Evolutionary conservation across 1,140 invertebrate species (phyloP).

Genomic region (Rhopalosiphum maidis): DNA sequence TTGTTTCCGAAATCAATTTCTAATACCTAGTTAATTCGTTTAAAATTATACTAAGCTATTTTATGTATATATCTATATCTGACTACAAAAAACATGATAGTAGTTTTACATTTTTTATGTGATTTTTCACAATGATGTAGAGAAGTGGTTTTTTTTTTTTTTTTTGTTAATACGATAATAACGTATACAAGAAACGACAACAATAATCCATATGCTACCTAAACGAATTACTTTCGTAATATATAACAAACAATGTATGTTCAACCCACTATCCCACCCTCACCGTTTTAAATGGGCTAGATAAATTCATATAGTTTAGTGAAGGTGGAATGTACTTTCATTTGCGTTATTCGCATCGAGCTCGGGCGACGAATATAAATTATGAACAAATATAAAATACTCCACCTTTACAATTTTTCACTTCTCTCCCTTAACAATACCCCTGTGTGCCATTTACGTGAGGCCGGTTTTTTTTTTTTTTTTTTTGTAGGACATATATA

Average conservation of each 20-base stretch:
- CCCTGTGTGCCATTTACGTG: conserved; percentile 13
- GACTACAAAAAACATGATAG: background rate
- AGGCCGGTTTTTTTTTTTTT: background rate
- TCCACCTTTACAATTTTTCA: background rate
- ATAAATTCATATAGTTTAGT: conserved; percentile 11
- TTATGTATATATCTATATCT: background rate
- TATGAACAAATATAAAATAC: conserved; percentile 35
- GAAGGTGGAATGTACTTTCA: background rate
- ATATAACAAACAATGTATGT: background rate
- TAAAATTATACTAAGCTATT: background rate
- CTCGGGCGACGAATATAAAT: conserved; percentile 8
- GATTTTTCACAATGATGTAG: background rate
- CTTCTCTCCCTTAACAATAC: conserved; percentile 33
- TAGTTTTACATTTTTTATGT: background rate
- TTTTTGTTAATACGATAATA: background rate
- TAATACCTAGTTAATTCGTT: background rate
- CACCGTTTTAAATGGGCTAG: background rate
- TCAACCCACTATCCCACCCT: background rate
- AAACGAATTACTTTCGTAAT: background rate
- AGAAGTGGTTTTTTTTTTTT: background rate
- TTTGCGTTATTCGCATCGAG: background rate
- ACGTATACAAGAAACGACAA: background rate
- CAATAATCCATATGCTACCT: background rate
- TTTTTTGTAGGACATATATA: conserved; percentile 20
- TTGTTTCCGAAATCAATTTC: background rate